Conservation (phyloP, 2,888 invertebrate genomes). For the Chrysina gloriosa region DNA sequence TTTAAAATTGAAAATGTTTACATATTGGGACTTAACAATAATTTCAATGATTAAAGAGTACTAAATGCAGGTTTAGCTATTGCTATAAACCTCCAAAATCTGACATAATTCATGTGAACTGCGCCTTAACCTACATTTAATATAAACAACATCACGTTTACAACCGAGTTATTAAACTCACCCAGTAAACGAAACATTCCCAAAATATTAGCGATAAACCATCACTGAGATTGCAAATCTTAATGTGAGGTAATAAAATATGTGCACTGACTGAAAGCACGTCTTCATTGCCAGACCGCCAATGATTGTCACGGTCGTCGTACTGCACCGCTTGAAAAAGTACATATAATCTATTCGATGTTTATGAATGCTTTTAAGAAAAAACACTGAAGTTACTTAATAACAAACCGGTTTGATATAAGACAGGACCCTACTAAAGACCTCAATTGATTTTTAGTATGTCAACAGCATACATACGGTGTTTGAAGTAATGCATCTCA, state of each 20-base stretch:
- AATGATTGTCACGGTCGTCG: conserved; percentile 3
- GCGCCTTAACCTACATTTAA: not conserved
- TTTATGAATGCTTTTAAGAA: conserved; percentile 14
- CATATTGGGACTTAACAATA: too few species aligned
- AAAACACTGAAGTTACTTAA: conserved; percentile 20
- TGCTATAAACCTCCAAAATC: too few species aligned
- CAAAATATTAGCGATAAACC: not conserved
- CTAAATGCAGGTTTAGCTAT: too few species aligned
- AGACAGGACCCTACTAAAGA: conserved; percentile 7
- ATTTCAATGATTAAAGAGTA: too few species aligned
- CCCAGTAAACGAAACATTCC: conserved; percentile 1
- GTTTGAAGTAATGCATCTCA: not conserved
- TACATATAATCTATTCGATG: conserved; percentile 1
- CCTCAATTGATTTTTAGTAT: conserved; percentile 12
- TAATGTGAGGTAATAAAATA: not conserved
- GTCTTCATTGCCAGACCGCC: conserved; percentile 4
- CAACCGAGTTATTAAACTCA: not conserved
- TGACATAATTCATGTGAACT: too few species aligned
- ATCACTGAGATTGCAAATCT: not conserved
- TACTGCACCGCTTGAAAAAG: conserved; percentile 9
- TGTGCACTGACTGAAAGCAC: not conserved
- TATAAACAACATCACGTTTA: not conserved
- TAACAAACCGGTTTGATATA: conserved; percentile 19
- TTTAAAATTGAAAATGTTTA: too few species aligned
- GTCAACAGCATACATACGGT: not conserved